These are phyloP conservation scores for Balanococcus diminutus DNA, from an alignment of 2,888 invertebrate genomes.

Conservation along the genomic window DNA sequence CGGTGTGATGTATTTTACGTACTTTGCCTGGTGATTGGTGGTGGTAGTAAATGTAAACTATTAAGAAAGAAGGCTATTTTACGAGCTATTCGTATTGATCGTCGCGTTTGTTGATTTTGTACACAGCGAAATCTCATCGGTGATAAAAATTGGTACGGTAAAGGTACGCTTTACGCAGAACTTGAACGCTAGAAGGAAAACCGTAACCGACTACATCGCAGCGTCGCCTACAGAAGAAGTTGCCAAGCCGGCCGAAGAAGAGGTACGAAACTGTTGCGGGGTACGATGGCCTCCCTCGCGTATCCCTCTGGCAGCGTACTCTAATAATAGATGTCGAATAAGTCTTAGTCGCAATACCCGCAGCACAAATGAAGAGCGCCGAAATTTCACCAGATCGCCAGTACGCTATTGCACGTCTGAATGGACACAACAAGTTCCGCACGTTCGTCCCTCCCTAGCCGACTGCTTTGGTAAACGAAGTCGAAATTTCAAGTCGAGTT, in stretches of 20 bases:
- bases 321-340: conserved; percentile 59
- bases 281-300: conserved; percentile 57
- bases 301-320: conserved; percentile 57
- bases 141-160: conserved; percentile 23
- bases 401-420: conserved; percentile 46
- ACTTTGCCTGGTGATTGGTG: background rate
- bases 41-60: background rate
- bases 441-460: conserved; percentile 22
- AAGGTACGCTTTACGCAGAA: conserved; percentile 49
- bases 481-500: background rate
- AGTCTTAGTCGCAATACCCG: conserved; percentile 49
- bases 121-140: conserved; percentile 36
- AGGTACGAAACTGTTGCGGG: conserved; percentile 58
- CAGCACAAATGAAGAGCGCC: conserved; percentile 41
- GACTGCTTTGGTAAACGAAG: conserved; percentile 41
- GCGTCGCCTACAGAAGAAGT: conserved; percentile 15
- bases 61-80: background rate
- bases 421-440: conserved; percentile 38
- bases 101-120: background rate
- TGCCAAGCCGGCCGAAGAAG: conserved; percentile 41
- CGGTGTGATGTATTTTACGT: too few species aligned
- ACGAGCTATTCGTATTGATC: background rate
- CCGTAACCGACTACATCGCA: background rate
- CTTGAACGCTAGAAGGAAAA: background rate
- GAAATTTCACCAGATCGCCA: conserved; percentile 47